A percentile compares a stretch with the other conserved stretches of the same genome.
These are phyloP conservation scores for Theristicus caerulescens DNA, from an alignment of 2,113 vertebrate genomes.

Conservation along the genomic window DNA sequence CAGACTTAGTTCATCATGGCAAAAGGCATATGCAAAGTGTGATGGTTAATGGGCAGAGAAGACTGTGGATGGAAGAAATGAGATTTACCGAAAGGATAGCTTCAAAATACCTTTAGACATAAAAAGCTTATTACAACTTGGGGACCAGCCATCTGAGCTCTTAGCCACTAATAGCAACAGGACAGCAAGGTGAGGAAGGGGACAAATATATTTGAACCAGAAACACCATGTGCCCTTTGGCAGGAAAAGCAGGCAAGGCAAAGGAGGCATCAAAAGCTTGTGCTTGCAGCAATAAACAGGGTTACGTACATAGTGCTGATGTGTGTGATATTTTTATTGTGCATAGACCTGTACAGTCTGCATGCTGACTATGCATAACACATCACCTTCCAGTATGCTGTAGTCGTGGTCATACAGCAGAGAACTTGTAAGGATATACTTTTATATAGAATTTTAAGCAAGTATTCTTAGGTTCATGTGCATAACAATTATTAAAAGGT, in stretches of 20 bases:
- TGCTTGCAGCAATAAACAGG: not conserved
- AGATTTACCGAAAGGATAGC: not conserved
- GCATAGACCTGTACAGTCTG: not conserved
- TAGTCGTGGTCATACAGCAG: not conserved
- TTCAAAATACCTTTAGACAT: not conserved
- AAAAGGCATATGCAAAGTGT: not conserved
- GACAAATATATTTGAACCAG: not conserved
- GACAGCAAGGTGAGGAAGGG: not conserved
- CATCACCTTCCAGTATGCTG: not conserved
- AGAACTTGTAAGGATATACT: not conserved
- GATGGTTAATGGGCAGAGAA: not conserved
- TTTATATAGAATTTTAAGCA: not conserved
- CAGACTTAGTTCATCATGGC: not conserved
- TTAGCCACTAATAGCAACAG: not conserved
- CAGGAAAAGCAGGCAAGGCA: not conserved
- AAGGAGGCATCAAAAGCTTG: not conserved
- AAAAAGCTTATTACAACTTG: not conserved
- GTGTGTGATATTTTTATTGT: not conserved
- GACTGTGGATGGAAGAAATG: not conserved
- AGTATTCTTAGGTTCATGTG: not conserved
- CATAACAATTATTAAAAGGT: not conserved
- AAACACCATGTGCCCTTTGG: accelerated
- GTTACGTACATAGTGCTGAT: not conserved
- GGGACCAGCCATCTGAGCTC: not conserved
- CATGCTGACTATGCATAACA: not conserved